Evolutionary conservation across 1,140 invertebrate genomes (phyloP).

Genomic region (Lasioglossum baleicum): DNA sequence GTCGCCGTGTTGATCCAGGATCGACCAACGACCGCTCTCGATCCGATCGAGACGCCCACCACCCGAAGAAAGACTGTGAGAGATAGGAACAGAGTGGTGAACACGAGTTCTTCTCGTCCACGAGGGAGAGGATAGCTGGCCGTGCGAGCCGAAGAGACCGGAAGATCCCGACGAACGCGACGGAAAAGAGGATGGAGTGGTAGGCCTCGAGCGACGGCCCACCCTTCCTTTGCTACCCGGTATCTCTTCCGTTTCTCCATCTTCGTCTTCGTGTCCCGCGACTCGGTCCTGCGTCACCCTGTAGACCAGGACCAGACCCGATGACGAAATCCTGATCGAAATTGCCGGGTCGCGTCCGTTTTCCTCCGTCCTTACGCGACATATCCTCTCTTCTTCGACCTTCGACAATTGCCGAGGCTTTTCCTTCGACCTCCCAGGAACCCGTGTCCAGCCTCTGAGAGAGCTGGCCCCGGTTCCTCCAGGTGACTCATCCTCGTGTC

Average conservation of each 20-base stretch:
- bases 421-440: no score
- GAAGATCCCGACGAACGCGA: slow-evolving; percentile 18
- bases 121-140: slow-evolving; percentile 6
- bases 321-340: no score
- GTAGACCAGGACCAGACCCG: no score
- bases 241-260: neutral
- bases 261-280: neutral
- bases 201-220: slow-evolving; percentile 33
- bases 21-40: neutral
- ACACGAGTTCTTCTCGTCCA: neutral
- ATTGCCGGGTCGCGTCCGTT: neutral
- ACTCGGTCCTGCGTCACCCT: no score
- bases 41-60: neutral
- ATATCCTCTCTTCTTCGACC: neutral
- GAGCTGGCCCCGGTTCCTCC: no score
- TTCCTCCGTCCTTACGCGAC: neutral
- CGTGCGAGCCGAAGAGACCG: neutral
- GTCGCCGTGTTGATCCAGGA: neutral
- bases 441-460: no score
- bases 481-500: neutral
- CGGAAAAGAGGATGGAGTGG: slow-evolving; percentile 39
- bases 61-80: neutral
- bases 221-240: slow-evolving; percentile 13
- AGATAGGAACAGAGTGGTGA: slow-evolving; percentile 5
- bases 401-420: neutral